Evolutionary conservation across 1,140 invertebrate genomes (phyloP), one percentile per base, ranked within the genome.

Genomic region (Centruroides sculpturatus): DNA sequence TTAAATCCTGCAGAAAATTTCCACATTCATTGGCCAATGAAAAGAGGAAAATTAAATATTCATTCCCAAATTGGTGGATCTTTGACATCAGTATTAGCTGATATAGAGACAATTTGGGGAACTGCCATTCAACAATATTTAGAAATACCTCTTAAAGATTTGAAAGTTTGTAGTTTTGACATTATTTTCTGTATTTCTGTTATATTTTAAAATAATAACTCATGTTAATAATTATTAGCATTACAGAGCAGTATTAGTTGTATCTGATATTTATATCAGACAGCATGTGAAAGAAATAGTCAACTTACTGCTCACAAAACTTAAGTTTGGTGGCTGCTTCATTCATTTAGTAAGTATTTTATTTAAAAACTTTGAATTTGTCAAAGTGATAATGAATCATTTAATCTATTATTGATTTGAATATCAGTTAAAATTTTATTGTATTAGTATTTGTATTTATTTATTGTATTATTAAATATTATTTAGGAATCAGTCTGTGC

Each of bases 261-360:
- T 96, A 67, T 88, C 92, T 47, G 92, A 94, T 77, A 85, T 94
- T 67, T 96, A 92, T 73, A 87, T 88, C 66, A 80, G 91, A 59
- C 83, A 82, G 12, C 86, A 93, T 76, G 77, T 96, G 35, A 89
- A 89, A 70, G 87, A 90, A 76, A 72, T 94, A 47, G 87, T 85
- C 66, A 85, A 84, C 9, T 71, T 98, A 34, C 74, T 96, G 60
- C 71, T 97, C 4, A 82, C 80, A 66, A 83, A 84, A 58, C 81
- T 98, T 61, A 88, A 89, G 35, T 97, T 98, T 76, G 84, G 84
- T 46, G 83, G 85, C n/a, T 92, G 87, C 72, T 92, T 96, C 73
- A 75, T 96, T 13, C 75, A 90, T 49, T 87, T 91, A 77, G 87
- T 89, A 73, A 78, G 74, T 76, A 3, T 23, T 47, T 13, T 50